Percentiles rank a stretch among this genome's conserved stretches.
These are phyloP conservation scores for Hydrocynus forskahlii DNA, from an alignment of 2,797 vertebrate genomes.

Conservation along the genomic window DNA sequence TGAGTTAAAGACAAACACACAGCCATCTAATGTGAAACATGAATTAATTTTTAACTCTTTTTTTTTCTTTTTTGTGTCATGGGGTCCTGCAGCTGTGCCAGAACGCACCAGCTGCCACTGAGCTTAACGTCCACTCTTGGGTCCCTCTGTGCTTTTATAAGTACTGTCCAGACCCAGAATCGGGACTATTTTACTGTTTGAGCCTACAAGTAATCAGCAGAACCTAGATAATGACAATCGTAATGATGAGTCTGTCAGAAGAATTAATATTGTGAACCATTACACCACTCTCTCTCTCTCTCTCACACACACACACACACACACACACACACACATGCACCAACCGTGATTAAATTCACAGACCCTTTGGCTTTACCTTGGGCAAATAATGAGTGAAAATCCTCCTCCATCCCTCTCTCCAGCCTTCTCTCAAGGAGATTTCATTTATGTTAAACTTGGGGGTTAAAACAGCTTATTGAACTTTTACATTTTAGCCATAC, in stretches of 20 bases:
- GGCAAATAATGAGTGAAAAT: constrained; percentile 21
- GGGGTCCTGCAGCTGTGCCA: no score
- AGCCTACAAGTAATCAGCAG: not conserved
- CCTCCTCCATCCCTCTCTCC: constrained; percentile 20
- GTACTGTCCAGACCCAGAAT: no score
- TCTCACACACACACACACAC: constrained; percentile 40
- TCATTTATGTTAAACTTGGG: constrained; percentile 60
- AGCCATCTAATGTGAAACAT: no score
- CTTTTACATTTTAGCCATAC: constrained; percentile 61
- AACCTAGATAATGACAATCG: not conserved
- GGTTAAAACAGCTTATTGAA: constrained; percentile 65
- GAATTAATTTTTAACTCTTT: no score
- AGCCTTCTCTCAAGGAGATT: constrained; percentile 59
- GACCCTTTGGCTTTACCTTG: constrained; percentile 61
- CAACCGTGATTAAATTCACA: constrained; percentile 69
- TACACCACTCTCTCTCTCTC: no score
- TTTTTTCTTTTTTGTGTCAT: no score
- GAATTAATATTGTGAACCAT: constrained; percentile 49
- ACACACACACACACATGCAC: constrained; percentile 12
- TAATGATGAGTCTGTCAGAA: constrained; percentile 66
- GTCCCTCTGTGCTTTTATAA: no score
- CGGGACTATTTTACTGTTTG: not conserved
- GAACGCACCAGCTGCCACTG: no score
- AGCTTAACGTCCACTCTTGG: no score
- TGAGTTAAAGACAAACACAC: no score